Evolutionary conservation across 2,113 vertebrate genomes (phyloP).

Genomic region (Bos taurus): ARS-UCD2.0 NC_037328.1:39283001-39283500

Average conservation of each 20-base stretch:
- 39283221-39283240: neutral
- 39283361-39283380: neutral
- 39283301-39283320: neutral
- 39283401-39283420: neutral
- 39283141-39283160: neutral
- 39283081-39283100: neutral
- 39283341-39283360: neutral
- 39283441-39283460: neutral
- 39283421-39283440: neutral
- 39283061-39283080: neutral
- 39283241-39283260: neutral
- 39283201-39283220: neutral
- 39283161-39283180: neutral
- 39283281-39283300: neutral
- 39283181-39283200: neutral
- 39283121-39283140: neutral
- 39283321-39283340: neutral
- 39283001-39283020: neutral
- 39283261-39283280: neutral
- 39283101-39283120: neutral
- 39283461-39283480: neutral
- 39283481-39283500: neutral
- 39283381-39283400: neutral
- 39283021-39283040: neutral
- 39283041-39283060: neutral